Conservation (phyloP, 2,797 vertebrate genomes). For the Menidia menidia region DNA sequence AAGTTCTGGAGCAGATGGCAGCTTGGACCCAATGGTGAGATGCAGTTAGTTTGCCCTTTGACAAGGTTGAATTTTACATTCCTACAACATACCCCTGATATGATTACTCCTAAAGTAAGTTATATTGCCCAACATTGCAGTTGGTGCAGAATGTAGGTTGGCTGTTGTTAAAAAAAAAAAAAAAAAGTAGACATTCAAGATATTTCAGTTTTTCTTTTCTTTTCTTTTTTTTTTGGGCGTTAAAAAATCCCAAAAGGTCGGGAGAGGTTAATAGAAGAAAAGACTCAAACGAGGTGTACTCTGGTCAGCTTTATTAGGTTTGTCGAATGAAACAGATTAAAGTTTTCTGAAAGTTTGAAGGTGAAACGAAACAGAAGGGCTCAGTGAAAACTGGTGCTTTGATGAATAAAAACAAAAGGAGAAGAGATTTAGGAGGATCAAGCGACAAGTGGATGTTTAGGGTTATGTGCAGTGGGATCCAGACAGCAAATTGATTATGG, state of each 20-base stretch:
- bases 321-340: constrained; percentile 10
- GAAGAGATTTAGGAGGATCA: constrained; percentile 46
- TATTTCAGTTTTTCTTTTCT: too few species aligned
- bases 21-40: constrained; percentile 62
- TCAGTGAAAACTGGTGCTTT: constrained; percentile 4
- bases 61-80: constrained; percentile 67
- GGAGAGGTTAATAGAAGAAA: constrained; percentile 8
- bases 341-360: constrained; percentile 18
- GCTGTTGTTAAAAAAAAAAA: constrained; percentile 13
- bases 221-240: too few species aligned
- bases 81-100: constrained; percentile 17
- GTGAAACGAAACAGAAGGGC: constrained; percentile 35
- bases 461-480: constrained; percentile 61
- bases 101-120: constrained; percentile 46
- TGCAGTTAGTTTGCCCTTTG: constrained; percentile 65
- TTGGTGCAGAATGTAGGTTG: constrained; percentile 31
- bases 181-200: too few species aligned
- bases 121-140: constrained; percentile 43
- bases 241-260: background rate
- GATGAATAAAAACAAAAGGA: constrained; percentile 27
- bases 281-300: background rate
- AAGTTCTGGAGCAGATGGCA: constrained; percentile 72
- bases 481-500: constrained; percentile 77
- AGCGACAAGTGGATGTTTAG: constrained; percentile 62
- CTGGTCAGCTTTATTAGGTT: constrained; percentile 1